These are phyloP conservation scores for Theocolax elegans DNA, from an alignment of 1,140 invertebrate species.

Conservation along the genomic window DNA sequence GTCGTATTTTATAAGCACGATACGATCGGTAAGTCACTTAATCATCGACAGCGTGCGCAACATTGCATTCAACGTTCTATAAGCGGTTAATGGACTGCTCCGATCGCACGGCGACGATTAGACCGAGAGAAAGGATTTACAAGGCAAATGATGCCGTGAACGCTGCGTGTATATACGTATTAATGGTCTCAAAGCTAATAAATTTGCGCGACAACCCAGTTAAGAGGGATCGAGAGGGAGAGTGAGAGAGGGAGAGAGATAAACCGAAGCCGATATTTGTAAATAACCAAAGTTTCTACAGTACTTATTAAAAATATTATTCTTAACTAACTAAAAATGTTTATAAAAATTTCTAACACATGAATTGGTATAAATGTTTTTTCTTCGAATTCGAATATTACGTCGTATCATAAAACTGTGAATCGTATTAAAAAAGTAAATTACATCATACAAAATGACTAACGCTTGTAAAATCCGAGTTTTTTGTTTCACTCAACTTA, in stretches of 20 bases:
- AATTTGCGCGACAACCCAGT: slow-evolving; percentile 25
- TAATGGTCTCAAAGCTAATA: slow-evolving; percentile 13
- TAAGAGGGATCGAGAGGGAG: neutral
- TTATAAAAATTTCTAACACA: too few relatives aligned
- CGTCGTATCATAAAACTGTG: too few relatives aligned
- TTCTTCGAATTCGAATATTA: too few relatives aligned
- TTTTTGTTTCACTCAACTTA: slow-evolving; percentile 1
- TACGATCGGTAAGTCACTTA: too few relatives aligned
- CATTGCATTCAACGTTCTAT: neutral
- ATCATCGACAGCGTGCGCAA: slow-evolving; percentile 10
- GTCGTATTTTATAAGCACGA: too few relatives aligned
- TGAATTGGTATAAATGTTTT: too few relatives aligned
- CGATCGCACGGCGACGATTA: neutral
- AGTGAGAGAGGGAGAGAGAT: neutral
- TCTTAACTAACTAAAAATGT: too few relatives aligned
- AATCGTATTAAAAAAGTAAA: too few relatives aligned
- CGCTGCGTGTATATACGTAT: neutral
- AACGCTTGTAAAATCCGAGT: too few relatives aligned
- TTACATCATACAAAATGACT: too few relatives aligned
- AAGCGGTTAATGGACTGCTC: slow-evolving; percentile 10
- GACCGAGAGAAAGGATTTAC: slow-evolving; percentile 16
- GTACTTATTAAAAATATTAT: too few relatives aligned
- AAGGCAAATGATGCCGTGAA: slow-evolving; percentile 26
- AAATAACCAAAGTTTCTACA: neutral
- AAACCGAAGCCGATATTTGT: neutral